These are phyloP conservation scores for Amblyraja radiata DNA, from an alignment of 2,797 vertebrate genomes.

Conservation along the genomic window DNA sequence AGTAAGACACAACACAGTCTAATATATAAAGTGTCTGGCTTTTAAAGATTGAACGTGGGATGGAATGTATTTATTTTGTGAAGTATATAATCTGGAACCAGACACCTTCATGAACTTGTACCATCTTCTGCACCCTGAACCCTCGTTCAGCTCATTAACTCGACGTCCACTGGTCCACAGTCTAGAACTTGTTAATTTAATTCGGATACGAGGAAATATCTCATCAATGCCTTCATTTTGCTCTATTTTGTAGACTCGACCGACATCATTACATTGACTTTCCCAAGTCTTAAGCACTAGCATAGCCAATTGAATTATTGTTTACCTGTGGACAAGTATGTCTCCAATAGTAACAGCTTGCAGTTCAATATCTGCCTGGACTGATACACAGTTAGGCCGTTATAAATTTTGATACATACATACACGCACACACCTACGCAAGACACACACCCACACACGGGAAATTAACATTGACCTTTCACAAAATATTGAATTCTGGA, in stretches of 20 bases:
- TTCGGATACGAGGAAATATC: background rate
- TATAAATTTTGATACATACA: background rate
- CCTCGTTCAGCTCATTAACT: background rate
- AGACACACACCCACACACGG: background rate
- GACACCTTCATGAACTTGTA: background rate
- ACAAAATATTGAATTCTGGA: constrained; percentile 25
- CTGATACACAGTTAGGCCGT: background rate
- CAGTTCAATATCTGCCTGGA: background rate
- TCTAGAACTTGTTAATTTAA: background rate
- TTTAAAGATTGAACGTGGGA: background rate
- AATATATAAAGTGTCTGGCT: background rate
- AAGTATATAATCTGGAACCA: background rate
- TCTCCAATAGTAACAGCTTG: background rate
- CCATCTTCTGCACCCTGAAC: background rate
- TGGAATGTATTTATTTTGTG: constrained; percentile 14
- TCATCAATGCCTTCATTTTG: background rate
- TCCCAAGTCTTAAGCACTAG: background rate
- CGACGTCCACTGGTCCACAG: background rate
- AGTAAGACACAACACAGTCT: background rate
- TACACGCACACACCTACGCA: background rate
- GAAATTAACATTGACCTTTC: background rate
- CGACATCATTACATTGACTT: background rate
- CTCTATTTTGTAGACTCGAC: background rate
- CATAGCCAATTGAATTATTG: background rate
- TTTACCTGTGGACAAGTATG: background rate